Evolutionary conservation across 2,888 invertebrate genomes (phyloP).

Genomic region (Lycophotia porphyrea): DNA sequence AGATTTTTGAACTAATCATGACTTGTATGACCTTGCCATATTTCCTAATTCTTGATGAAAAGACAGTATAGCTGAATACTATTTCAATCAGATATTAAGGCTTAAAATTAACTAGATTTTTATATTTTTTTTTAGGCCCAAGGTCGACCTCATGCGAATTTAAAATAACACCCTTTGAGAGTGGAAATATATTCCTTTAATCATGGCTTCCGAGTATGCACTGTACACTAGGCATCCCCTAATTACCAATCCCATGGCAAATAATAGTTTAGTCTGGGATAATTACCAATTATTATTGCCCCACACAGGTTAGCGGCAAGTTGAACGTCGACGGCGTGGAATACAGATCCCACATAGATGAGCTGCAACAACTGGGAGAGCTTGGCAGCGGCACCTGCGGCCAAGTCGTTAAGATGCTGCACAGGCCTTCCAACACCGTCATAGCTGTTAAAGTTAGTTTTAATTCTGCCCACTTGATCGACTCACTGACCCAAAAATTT

Average conservation of each 20-base stretch:
- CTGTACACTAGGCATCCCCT: not conserved
- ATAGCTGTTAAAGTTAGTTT: conserved; percentile 97
- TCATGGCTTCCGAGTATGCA: not conserved
- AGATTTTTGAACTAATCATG: not conserved
- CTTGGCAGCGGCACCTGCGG: conserved; percentile 99
- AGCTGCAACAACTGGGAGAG: conserved; percentile 96
- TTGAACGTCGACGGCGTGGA: conserved; percentile 94
- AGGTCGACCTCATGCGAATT: not conserved
- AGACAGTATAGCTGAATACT: not conserved
- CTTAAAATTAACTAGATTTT: not conserved
- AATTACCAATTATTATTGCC: not conserved
- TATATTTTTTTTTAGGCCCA: not conserved
- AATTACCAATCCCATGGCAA: not conserved
- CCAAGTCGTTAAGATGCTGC: conserved; percentile 99
- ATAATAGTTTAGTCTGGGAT: not conserved
- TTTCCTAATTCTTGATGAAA: not conserved
- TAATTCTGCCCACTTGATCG: not conserved
- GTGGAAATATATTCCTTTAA: not conserved
- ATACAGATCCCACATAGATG: conserved; percentile 95
- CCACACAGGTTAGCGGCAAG: conserved; percentile 94
- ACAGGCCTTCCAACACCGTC: conserved; percentile 95
- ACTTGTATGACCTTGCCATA: not conserved
- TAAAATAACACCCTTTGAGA: not conserved
- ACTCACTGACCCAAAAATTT: not conserved
- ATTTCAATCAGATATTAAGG: not conserved